Base-by-base conservation (phyloP, 2,888 invertebrate species). In the Drosophila emarginata region DNA sequence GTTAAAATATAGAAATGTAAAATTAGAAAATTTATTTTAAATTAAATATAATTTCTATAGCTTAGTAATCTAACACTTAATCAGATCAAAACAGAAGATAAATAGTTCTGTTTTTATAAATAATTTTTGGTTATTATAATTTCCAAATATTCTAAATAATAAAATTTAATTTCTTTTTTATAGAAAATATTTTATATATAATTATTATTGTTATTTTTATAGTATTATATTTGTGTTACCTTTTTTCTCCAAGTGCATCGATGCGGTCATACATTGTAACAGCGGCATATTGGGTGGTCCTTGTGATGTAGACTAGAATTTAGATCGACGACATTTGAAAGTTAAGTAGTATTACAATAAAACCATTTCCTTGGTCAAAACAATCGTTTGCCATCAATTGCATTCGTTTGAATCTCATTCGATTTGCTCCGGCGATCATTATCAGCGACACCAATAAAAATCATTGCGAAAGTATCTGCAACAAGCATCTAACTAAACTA, bases 371-470 rank as follows among this genome's bases (percentile, higher is more conserved):
- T 9, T 62, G 65, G 63, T 36, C 18, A 28, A 58, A 45, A 14
- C 60, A 32, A 36, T 62, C 14, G 45, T 45, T 45, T 45, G 21
- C 45, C 45, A 45, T 45, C 18, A 18, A 45, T 45, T 18, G 45
- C 45, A 45, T 45, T 21, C 23, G 12, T 28, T 32, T 39, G 15
- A 45, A 40, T 32, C 58, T 32, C 39, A 50, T 59, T 53, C 26
- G 36, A 26, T 39, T 18, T 21, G 45, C 37, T 57, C 32, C 32
- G 9, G 54, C 61, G 83, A 87, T 85, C 79, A 72, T 79, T 82
- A 89, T 85, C 85, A 83, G 78, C 79, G 80, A 89, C 85, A 88
- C 83, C 88, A 89, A 89, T 89, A 89, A 89, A 70, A 89, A 87
- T 87, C 86, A 87, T 89, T 88, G 88, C 87, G 78, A 87, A 80